phyloP scores from a whole-genome alignment of 1,140 invertebrate genomes.

The Capitella teleta region DNA sequence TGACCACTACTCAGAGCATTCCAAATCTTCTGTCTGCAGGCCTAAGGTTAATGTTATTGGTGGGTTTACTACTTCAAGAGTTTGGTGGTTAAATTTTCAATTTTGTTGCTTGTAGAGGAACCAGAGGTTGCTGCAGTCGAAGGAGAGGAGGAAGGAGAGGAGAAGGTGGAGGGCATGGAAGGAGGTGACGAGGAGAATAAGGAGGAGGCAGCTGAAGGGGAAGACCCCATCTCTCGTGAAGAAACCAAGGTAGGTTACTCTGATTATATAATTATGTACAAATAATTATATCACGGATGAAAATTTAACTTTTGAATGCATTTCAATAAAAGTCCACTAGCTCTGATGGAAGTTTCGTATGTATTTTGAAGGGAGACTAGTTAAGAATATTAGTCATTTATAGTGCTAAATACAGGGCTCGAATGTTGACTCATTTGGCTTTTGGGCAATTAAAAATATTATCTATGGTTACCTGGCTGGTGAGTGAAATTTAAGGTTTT shows the following conservation, averaged over 20 bases:
- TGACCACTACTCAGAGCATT: conserved; percentile 37
- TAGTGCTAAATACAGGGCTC: too few species aligned
- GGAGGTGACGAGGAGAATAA: background rate
- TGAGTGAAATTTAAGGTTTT: too few species aligned
- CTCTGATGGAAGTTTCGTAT: too few species aligned
- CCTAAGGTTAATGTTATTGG: conserved; percentile 13
- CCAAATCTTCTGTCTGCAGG: conserved; percentile 25
- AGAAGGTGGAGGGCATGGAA: conserved; percentile 4
- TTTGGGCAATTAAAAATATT: too few species aligned
- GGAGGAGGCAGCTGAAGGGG: background rate
- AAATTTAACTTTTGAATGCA: background rate
- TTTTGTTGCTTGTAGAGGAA: conserved; percentile 12
- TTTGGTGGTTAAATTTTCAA: conserved; percentile 4
- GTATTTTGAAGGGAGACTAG: too few species aligned
- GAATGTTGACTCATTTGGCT: too few species aligned
- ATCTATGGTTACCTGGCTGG: too few species aligned
- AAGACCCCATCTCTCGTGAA: background rate
- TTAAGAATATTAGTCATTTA: too few species aligned
- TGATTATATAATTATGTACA: background rate
- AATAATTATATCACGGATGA: background rate
- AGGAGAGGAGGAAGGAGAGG: conserved; percentile 14
- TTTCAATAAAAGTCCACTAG: background rate
- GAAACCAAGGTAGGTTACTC: background rate
- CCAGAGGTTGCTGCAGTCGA: conserved; percentile 18
- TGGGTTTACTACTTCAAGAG: background rate